Evolutionary conservation across 2,797 vertebrate species (phyloP).

Genomic region (Tragelaphus eurycerus): DNA sequence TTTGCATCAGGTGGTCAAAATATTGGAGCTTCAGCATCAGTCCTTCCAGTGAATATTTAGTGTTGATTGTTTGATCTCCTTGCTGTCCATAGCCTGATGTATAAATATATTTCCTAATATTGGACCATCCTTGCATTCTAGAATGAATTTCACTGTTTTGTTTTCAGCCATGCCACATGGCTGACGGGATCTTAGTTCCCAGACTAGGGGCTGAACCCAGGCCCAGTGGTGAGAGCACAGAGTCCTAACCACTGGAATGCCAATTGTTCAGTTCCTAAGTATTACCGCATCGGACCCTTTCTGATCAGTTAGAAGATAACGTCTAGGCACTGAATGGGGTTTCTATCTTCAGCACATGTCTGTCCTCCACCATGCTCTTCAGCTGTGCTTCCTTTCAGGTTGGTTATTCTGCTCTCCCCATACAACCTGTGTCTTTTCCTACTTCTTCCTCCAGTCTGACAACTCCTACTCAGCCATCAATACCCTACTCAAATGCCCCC

Average conservation of each 20-base stretch:
- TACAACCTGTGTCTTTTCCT: neutral
- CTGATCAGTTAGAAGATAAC: neutral
- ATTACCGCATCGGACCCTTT: neutral
- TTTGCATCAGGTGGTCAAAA: neutral
- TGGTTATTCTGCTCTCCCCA: neutral
- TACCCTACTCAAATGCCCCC: neutral
- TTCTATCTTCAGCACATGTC: rapidly evolving
- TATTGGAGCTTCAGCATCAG: neutral
- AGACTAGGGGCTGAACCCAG: neutral
- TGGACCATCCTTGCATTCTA: neutral
- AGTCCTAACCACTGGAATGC: neutral
- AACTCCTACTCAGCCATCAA: neutral
- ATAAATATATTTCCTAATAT: neutral
- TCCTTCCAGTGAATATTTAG: neutral
- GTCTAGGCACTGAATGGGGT: neutral
- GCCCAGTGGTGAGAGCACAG: neutral
- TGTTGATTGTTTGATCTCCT: neutral
- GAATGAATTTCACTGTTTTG: neutral
- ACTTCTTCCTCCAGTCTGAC: neutral
- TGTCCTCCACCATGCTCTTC: too few species aligned
- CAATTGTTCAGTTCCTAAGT: neutral
- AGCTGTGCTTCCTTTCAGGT: neutral
- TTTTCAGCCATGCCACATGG: neutral
- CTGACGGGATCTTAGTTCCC: neutral
- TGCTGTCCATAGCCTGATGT: neutral